A percentile compares a stretch with the other conserved stretches of the same genome.
These are phyloP conservation scores for Aphis gossypii DNA, from an alignment of 1,140 invertebrate genomes.

Conservation along the genomic window DNA sequence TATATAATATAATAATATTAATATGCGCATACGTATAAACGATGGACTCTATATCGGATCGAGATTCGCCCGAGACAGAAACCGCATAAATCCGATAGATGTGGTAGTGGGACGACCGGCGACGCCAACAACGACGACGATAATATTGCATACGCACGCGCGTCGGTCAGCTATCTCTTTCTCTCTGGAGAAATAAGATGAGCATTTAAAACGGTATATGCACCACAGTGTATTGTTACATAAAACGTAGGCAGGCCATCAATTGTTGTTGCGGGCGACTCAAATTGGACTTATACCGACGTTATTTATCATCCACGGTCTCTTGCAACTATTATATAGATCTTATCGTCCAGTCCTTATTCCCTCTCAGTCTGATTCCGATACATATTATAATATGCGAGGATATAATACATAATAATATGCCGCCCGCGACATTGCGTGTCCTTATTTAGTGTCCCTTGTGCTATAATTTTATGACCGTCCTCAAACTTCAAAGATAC, in stretches of 20 bases:
- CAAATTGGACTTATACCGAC: not conserved
- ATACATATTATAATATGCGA: not conserved
- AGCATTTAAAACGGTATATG: not conserved
- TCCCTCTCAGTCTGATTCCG: not conserved
- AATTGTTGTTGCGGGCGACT: conserved; percentile 29
- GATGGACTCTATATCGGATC: not conserved
- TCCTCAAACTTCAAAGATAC: not conserved
- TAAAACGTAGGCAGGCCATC: conserved; percentile 21
- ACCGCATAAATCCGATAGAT: not conserved
- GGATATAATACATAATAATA: not conserved
- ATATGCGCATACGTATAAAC: not conserved
- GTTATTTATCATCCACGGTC: conserved; percentile 20
- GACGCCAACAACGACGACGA: not conserved
- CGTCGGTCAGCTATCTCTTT: not conserved
- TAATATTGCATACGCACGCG: not conserved
- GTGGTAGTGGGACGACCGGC: not conserved
- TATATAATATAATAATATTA: not conserved
- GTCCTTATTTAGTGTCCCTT: not conserved
- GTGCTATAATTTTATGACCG: not conserved
- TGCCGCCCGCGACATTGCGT: not conserved
- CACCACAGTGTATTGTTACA: not conserved
- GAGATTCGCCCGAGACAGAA: conserved; percentile 10
- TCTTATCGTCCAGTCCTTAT: not conserved
- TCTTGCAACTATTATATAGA: not conserved
- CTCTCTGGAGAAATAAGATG: not conserved